These are phyloP conservation scores for Eupsilia transversa DNA, from an alignment of 2,888 invertebrate species.

Conservation along the genomic window DNA sequence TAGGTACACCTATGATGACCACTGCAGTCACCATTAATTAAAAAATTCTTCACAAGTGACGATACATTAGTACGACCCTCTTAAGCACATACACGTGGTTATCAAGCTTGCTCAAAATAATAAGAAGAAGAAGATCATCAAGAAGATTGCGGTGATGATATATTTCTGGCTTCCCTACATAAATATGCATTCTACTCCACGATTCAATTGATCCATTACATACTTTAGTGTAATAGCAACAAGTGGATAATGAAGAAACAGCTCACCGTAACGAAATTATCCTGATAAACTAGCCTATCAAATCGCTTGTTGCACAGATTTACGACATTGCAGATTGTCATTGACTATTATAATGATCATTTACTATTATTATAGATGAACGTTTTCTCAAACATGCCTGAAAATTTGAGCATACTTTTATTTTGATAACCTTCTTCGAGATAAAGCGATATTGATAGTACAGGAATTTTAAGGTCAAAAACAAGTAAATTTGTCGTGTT, in stretches of 20 bases:
- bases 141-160: background rate
- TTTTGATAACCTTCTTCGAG: too few species aligned
- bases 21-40: background rate
- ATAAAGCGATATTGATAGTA: too few species aligned
- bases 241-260: constrained; percentile 19
- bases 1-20: background rate
- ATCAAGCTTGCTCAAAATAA: background rate
- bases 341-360: background rate
- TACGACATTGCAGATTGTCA: background rate
- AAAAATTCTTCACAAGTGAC: background rate
- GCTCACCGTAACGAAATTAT: background rate
- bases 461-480: too few species aligned
- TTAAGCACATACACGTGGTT: background rate
- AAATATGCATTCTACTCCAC: background rate
- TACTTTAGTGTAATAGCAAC: background rate
- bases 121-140: background rate
- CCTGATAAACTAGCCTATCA: background rate
- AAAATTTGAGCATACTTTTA: too few species aligned
- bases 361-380: background rate
- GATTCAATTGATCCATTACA: constrained; percentile 10
- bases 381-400: too few species aligned
- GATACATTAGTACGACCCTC: background rate
- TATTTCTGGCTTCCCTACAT: background rate
- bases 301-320: constrained; percentile 20
- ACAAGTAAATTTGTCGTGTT: too few species aligned